phyloP scores from a whole-genome alignment of 2,113 vertebrate species.

The Pseudonaja textilis region DNA sequence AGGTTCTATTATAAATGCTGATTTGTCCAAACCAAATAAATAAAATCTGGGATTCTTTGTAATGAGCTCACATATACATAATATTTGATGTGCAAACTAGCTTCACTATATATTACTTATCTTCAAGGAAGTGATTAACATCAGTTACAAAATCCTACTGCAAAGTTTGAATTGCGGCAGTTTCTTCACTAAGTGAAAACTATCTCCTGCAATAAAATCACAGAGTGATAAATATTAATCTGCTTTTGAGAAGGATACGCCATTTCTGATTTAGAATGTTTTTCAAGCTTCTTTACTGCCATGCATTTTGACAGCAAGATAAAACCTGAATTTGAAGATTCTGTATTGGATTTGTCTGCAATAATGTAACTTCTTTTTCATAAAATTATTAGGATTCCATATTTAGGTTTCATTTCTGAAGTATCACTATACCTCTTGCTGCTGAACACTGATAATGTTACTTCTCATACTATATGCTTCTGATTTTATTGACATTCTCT shows the following conservation, averaged over 20 bases:
- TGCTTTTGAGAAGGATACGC: background rate
- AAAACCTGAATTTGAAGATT: background rate
- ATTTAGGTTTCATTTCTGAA: slow-evolving; percentile 1
- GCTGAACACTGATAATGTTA: background rate
- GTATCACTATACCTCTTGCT: background rate
- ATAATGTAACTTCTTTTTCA: background rate
- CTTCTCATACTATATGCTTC: background rate
- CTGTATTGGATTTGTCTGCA: background rate
- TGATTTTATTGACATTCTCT: background rate
- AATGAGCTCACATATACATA: background rate
- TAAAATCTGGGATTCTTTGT: background rate
- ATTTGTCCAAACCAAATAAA: background rate
- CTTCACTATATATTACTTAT: background rate
- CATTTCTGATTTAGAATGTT: background rate
- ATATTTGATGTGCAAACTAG: background rate
- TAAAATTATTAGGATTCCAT: background rate
- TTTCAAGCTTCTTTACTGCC: background rate
- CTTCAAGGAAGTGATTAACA: rapidly evolving
- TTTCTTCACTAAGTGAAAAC: background rate
- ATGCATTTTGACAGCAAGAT: background rate
- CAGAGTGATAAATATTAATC: background rate
- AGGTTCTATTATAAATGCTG: background rate
- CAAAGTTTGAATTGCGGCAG: background rate
- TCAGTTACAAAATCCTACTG: background rate
- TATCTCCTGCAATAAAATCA: background rate